Evolutionary conservation across 1,140 invertebrate genomes (phyloP).

Genomic region (Drosophila sucinea): DNA sequence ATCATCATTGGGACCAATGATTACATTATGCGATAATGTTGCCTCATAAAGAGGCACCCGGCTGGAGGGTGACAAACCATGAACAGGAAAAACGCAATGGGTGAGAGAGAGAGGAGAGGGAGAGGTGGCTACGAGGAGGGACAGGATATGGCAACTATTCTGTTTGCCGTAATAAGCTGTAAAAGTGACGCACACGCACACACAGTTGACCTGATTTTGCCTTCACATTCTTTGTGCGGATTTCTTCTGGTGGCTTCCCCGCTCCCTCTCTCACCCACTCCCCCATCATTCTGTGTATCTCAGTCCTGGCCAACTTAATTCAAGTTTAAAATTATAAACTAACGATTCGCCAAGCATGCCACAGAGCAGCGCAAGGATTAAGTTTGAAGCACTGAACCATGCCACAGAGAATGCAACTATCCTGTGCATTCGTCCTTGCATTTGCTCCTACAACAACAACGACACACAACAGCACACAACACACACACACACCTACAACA

Average conservation of each 20-base stretch:
- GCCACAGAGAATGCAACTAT: slow-evolving; percentile 54
- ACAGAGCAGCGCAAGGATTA: slow-evolving; percentile 71
- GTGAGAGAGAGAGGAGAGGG: slow-evolving; percentile 21
- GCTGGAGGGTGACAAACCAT: slow-evolving; percentile 48
- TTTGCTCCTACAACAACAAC: slow-evolving; percentile 23
- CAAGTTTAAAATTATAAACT: slow-evolving; percentile 82
- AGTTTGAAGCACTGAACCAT: slow-evolving; percentile 78
- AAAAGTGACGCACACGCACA: slow-evolving; percentile 75
- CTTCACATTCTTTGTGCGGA: slow-evolving; percentile 61
- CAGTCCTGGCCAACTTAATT: slow-evolving; percentile 56
- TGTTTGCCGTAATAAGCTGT: slow-evolving; percentile 76
- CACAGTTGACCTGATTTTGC: slow-evolving; percentile 76
- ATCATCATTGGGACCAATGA: slow-evolving; percentile 78
- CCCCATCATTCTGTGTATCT: slow-evolving; percentile 33
- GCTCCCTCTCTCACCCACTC: slow-evolving; percentile 6
- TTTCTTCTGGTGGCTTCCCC: neutral
- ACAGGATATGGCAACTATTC: slow-evolving; percentile 36
- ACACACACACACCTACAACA: slow-evolving; percentile 27
- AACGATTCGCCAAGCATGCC: slow-evolving; percentile 54
- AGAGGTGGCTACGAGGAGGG: neutral
- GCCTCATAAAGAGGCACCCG: slow-evolving; percentile 58
- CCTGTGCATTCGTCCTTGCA: slow-evolving; percentile 76
- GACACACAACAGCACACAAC: slow-evolving; percentile 63
- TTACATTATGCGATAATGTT: slow-evolving; percentile 82
- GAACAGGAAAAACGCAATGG: slow-evolving; percentile 6